phyloP scores from a whole-genome alignment of 2,797 vertebrate species.

The Chiroxiphia lanceolata region DNA sequence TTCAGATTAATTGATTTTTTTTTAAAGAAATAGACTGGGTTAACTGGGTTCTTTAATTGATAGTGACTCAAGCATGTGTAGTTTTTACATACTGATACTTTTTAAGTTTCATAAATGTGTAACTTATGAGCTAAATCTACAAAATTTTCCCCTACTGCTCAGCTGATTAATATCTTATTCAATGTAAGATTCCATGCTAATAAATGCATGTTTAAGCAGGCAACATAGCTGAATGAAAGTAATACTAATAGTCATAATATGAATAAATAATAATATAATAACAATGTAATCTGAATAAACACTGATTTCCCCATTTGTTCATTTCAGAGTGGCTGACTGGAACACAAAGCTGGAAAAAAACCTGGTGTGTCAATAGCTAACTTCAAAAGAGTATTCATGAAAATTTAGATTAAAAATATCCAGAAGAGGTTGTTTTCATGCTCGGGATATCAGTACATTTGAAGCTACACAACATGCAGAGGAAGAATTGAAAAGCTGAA shows the following conservation, averaged over 20 bases:
- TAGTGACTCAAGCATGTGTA: background rate
- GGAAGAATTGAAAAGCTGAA: conserved; percentile 40
- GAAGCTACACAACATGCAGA: conserved; percentile 28
- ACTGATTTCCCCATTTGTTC: background rate
- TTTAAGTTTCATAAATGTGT: background rate
- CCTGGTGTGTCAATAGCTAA: background rate
- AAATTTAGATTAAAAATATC: conserved; percentile 43
- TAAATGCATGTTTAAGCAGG: background rate
- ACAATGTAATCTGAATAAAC: background rate
- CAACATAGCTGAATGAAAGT: background rate
- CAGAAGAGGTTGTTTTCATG: conserved; percentile 49
- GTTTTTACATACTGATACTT: background rate
- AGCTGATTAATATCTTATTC: background rate
- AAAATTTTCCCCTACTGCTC: background rate
- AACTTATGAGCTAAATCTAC: background rate
- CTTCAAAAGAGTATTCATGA: conserved; percentile 28
- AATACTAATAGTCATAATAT: background rate
- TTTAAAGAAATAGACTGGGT: background rate
- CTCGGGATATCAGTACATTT: conserved; percentile 33
- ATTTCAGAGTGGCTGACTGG: background rate
- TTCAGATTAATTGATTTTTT: background rate
- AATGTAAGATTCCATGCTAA: background rate
- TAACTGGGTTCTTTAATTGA: background rate
- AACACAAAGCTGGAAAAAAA: background rate
- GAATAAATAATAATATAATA: background rate